Evolutionary conservation across 2,113 vertebrate genomes (phyloP), one percentile per base, ranked within the genome.

Genomic region (Stegastes partitus): DNA sequence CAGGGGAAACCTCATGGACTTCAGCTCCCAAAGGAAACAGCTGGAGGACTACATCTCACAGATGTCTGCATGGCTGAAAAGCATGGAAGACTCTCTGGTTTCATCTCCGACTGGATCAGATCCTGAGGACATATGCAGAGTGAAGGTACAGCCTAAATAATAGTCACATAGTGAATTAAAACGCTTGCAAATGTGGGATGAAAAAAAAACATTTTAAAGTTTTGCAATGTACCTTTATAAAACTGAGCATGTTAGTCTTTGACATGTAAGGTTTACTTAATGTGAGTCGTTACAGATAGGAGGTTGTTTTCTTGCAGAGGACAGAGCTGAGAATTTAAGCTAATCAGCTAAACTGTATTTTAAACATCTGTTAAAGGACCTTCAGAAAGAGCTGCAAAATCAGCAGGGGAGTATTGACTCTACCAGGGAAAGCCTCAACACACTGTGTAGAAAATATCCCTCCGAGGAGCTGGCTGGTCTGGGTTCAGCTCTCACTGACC

Each of bases 381-480:
- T 95, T 26, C 97, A 98, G 64, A 97, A 96, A 87, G 96, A 99
- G 56, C 94, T 99, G 66, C 96, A 97, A 61, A 95, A 95, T 81
- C 97, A 97, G 77, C 97, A 98, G 75, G 93, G 92, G 47, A 95
- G 79, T 68, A 97, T 99, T 56, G 96, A 96, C 82, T 93, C 93
- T 0, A 94, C 94, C 10, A 94, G 94, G 53, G 98, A 99, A 91
- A 96, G 88, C 25, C 96, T 99, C 59, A 98, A 98, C 72, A 94
- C 93, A 5, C 87, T 99, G 53, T 99, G 98, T 65, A 95, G 98
- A 39, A 97, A 96, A 85, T 98, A 97, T 80, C 97, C 96, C 2
- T 97, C 96, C 0, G 91, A 89, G 18, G 98, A 98, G 79, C 83
- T 99, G 89, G 95, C 96, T 81, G 84, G 85, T 82, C 77, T 99